A percentile compares a stretch with the other conserved stretches of the same genome.
These are phyloP conservation scores for Oreochromis aureus DNA, from an alignment of 2,113 vertebrate genomes.

Conservation along the genomic window DNA sequence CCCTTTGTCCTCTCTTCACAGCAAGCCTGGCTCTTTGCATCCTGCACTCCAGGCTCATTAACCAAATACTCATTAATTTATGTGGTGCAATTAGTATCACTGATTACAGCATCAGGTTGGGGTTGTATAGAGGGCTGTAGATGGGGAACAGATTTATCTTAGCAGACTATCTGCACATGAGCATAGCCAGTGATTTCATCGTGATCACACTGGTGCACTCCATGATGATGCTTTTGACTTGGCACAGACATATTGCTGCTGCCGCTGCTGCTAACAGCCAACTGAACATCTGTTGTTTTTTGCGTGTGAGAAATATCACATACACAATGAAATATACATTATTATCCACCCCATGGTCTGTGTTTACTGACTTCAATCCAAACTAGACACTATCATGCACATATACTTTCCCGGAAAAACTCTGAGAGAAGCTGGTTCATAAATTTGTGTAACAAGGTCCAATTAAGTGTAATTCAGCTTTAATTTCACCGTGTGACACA, in stretches of 20 bases:
- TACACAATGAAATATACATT: not conserved
- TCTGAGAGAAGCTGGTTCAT: not conserved
- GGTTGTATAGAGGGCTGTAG: not conserved
- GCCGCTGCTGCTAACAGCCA: not conserved
- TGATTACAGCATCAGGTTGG: slow-evolving; percentile 3
- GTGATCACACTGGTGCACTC: not conserved
- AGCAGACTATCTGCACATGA: not conserved
- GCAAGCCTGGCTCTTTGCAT: slow-evolving; percentile 9
- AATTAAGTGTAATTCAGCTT: not conserved
- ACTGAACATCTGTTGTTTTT: slow-evolving; percentile 10
- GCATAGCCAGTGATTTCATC: not conserved
- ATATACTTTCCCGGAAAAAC: not conserved
- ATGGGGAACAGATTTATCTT: not conserved
- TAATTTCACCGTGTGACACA: not conserved
- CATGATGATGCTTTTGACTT: not conserved
- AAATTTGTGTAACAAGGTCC: not conserved
- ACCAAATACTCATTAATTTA: slow-evolving; percentile 51
- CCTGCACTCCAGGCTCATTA: slow-evolving; percentile 54
- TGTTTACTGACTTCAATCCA: not conserved
- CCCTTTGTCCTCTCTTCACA: slow-evolving; percentile 14
- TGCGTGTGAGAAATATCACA: not conserved
- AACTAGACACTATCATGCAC: not conserved
- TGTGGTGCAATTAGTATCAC: slow-evolving; percentile 40
- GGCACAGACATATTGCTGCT: not conserved
- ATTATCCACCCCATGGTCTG: not conserved